These are phyloP conservation scores for Tetrax tetrax DNA, from an alignment of 2,113 vertebrate genomes.

Conservation along the genomic window DNA sequence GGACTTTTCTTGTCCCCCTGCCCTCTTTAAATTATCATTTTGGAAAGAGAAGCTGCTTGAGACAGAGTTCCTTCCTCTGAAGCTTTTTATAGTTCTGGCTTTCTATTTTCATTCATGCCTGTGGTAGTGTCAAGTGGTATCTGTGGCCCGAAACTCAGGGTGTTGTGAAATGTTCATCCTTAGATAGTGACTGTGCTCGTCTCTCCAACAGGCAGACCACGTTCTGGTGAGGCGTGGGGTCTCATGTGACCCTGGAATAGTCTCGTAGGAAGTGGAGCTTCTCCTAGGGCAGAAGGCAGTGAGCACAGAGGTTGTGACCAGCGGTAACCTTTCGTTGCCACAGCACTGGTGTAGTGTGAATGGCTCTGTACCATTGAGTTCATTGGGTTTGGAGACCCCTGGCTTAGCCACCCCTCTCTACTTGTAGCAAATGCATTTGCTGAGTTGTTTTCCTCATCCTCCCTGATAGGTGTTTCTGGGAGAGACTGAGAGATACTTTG, in stretches of 20 bases:
- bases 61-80: background rate
- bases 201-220: rapidly evolving
- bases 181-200: background rate
- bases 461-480: rapidly evolving
- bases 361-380: background rate
- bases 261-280: background rate
- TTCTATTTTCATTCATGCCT: background rate
- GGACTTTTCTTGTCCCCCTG: background rate
- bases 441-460: background rate
- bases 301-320: rapidly evolving
- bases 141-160: background rate
- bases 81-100: background rate
- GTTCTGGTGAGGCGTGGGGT: background rate
- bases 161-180: background rate
- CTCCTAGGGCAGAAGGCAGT: background rate
- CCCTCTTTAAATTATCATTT: background rate
- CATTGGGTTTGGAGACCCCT: background rate
- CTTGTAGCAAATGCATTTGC: background rate
- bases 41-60: background rate
- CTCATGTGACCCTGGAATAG: background rate
- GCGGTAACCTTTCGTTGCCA: background rate
- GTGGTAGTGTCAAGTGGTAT: background rate
- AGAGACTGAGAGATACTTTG: background rate
- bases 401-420: background rate
- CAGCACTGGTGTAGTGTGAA: background rate